Evolutionary conservation across 2,113 vertebrate species (phyloP), one percentile per base, ranked within the genome.

Genomic region (Numenius arquata): DNA sequence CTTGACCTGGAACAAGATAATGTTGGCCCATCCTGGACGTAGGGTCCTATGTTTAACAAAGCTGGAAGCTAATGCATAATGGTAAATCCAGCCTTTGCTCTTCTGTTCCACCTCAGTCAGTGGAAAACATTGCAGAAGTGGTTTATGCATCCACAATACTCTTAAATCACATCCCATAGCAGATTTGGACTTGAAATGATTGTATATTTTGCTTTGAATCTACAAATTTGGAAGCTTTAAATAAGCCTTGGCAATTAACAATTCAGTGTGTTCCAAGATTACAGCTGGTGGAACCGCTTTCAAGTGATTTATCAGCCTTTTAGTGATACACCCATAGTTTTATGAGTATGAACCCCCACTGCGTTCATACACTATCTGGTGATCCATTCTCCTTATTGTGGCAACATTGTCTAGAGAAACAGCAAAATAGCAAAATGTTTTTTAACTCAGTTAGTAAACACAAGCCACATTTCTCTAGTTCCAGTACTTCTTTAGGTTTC

Each of bases 291-390:
- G 66, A 96, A 81, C 14, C 3, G 5, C 65, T 93, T 93, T n/a
- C 53, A 79, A 84, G 10, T 36, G 43, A 85, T 95, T 90, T 59
- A 85, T 93, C 89, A 90, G 52, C 76, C 81, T 92, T 47, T 89
- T 71, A 85, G 50, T 12, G 29, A 77, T 36, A 73, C 9, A 16
- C 8, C 26, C 74, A 55, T 34, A 77, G 45, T 55, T 83, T 88
- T 82, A 55, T 8, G 71, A 80, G 62, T 23, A 14, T 34, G 45
- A 84, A 43, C 29, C 32, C 40, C 47, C 7, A 20, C 38, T 82
- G 67, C 20, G 2, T 63, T 71, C 70, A 61, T 43, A 74, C 32
- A 34, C 30, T 32, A 16, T 21, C 53, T 87, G 21, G 14, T 66
- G 48, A 94, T 63, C 71, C 66, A 62, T 53, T 76, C 62, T 88